Conservation (phyloP, 2,797 vertebrate genomes). For the Sebastiscus tertius region DNA sequence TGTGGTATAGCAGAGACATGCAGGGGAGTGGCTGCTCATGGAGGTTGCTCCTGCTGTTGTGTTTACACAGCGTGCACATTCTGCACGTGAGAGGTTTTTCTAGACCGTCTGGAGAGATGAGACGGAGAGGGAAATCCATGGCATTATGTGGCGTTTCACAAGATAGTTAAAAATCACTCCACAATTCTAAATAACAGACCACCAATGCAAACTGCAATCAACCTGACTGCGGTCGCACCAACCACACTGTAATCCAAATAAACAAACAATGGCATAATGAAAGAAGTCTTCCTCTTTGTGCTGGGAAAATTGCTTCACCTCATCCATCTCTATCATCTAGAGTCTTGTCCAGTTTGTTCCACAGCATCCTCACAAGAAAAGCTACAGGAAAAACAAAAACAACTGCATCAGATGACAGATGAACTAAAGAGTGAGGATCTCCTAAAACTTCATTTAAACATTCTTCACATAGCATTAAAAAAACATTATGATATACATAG, state of each 20-base stretch:
- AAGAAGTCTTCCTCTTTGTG: constrained; percentile 43
- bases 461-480: neutral
- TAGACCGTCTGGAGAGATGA: constrained; percentile 12
- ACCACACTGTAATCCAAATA: constrained; percentile 59
- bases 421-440: neutral
- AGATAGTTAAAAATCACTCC: constrained; percentile 76
- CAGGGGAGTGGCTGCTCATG: constrained; percentile 35
- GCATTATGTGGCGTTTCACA: constrained; percentile 55
- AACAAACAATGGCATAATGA: constrained; percentile 68
- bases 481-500: neutral
- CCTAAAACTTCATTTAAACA: fast-evolving
- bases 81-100: constrained; percentile 46
- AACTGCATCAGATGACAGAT: neutral
- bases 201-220: constrained; percentile 64
- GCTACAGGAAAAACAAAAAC: neutral
- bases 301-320: constrained; percentile 41
- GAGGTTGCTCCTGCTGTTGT: constrained; percentile 1
- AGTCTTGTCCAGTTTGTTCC: constrained; percentile 2
- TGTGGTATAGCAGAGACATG: constrained; percentile 38
- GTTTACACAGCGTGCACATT: constrained; percentile 32
- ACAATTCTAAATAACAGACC: constrained; percentile 66
- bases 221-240: constrained; percentile 46
- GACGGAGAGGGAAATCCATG: constrained; percentile 3
- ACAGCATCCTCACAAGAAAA: constrained; percentile 5
- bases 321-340: constrained; percentile 43